phyloP scores from a whole-genome alignment of 2,797 vertebrate species.

The Mormyrus hasselquistii region DNA sequence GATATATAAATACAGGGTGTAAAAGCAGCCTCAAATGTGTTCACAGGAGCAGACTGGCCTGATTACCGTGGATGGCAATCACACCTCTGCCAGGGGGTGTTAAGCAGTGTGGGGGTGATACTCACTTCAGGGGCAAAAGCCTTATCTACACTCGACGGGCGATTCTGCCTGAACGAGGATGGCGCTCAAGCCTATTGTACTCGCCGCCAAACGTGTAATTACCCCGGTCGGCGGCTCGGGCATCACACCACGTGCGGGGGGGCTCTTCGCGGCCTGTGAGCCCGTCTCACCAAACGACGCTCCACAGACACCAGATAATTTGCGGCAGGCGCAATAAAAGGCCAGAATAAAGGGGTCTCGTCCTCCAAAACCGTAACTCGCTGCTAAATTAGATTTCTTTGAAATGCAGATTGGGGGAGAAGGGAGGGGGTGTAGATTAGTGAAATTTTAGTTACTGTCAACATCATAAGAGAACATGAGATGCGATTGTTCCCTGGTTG shows the following conservation, averaged over 20 bases:
- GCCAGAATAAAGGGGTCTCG: constrained; percentile 97
- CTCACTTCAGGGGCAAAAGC: constrained; percentile 54
- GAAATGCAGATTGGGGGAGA: constrained; percentile 96
- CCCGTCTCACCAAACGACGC: constrained; percentile 74
- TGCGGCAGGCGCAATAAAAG: constrained; percentile 97
- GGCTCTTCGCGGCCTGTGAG: constrained; percentile 77
- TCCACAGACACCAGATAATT: constrained; percentile 99
- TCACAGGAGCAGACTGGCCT: constrained; percentile 25
- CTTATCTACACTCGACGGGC: constrained; percentile 80
- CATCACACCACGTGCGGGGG: constrained; percentile 93
- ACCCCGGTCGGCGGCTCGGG: constrained; percentile 94
- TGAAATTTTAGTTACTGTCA: constrained; percentile 99
- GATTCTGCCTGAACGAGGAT: constrained; percentile 86
- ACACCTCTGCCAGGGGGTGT: constrained; percentile 52
- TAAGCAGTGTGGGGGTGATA: constrained; percentile 62
- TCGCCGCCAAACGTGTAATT: constrained; percentile 97
- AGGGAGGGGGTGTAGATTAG: constrained; percentile 98
- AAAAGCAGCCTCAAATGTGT: constrained; percentile 25
- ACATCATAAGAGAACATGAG: constrained; percentile 99
- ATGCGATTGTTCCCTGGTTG: constrained; percentile 96
- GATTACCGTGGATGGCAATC: constrained; percentile 76
- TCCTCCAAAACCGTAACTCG: constrained; percentile 66
- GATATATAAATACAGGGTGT: not conserved
- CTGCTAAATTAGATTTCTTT: constrained; percentile 99
- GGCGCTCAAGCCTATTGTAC: constrained; percentile 88